Conservation (phyloP, 2,888 invertebrate species). For the Hartigia nigra region DNA sequence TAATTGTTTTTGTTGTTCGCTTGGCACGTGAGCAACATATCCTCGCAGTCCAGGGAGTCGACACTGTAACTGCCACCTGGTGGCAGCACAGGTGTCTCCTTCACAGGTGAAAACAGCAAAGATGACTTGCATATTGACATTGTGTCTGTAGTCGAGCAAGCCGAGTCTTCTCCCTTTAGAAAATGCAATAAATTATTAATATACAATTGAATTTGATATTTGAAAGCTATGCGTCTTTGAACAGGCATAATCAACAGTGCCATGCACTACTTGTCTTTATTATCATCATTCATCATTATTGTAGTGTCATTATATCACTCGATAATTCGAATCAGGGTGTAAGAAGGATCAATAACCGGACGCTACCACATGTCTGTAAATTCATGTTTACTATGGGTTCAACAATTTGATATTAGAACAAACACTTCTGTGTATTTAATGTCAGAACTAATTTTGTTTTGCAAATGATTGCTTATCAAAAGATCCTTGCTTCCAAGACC, state of each 20-base stretch:
- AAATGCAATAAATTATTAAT: not conserved
- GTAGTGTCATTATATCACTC: not conserved
- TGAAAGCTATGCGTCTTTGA: conserved; percentile 9
- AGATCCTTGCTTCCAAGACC: not conserved
- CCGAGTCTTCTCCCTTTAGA: conserved; percentile 78
- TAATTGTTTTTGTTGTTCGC: conserved; percentile 93
- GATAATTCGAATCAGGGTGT: not conserved
- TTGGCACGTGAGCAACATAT: conserved; percentile 90
- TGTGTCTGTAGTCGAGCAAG: conserved; percentile 77
- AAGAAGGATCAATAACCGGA: not conserved
- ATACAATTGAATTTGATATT: not conserved
- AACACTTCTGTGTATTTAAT: not conserved
- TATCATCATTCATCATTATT: not conserved
- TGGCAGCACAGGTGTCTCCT: conserved; percentile 79
- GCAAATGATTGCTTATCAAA: not conserved
- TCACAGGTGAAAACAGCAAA: conserved; percentile 89
- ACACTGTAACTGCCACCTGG: conserved; percentile 84
- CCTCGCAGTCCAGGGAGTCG: conserved; percentile 91
- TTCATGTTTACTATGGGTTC: not conserved
- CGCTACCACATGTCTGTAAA: not conserved
- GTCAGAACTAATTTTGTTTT: not conserved
- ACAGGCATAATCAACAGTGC: not conserved
- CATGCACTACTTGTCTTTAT: not conserved
- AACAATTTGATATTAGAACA: not conserved
- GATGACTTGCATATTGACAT: conserved; percentile 94